Percentiles rank a stretch among this genome's conserved stretches.
Conservation (phyloP, 2,888 invertebrate species). For the Tetheella fluctuosa region DNA sequence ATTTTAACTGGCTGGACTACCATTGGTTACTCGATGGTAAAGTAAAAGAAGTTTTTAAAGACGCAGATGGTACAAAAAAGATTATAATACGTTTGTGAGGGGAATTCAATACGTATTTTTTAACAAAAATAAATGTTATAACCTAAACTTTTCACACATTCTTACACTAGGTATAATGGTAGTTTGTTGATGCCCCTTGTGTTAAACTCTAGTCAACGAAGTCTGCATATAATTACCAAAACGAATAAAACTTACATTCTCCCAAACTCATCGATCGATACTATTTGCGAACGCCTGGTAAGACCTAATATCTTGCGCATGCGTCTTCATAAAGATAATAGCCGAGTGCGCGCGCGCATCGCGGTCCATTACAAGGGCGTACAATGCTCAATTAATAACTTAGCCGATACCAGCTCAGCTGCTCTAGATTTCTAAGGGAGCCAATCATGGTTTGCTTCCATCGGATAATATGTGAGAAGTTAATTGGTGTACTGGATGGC, state of each 20-base stretch:
- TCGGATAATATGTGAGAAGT: slow-evolving; percentile 37
- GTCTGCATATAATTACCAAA: too few species aligned
- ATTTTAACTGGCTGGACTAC: slow-evolving; percentile 14
- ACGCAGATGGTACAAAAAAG: too few species aligned
- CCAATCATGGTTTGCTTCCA: slow-evolving; percentile 33
- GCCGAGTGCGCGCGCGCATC: slow-evolving; percentile 35
- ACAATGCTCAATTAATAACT: slow-evolving; percentile 61
- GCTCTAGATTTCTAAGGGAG: slow-evolving; percentile 31
- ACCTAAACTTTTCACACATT: too few species aligned
- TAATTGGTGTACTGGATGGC: slow-evolving; percentile 29
- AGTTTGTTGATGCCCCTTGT: too few species aligned
- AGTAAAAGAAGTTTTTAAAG: too few species aligned
- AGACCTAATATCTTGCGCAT: slow-evolving; percentile 27
- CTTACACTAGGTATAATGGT: too few species aligned
- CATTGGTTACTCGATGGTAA: slow-evolving; percentile 3
- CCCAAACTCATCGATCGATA: too few species aligned
- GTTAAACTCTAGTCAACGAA: too few species aligned
- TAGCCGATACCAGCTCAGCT: slow-evolving; percentile 31
- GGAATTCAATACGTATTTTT: too few species aligned
- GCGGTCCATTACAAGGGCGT: slow-evolving; percentile 44
- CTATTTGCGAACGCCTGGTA: slow-evolving; percentile 15
- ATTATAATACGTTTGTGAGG: too few species aligned
- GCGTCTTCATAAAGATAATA: slow-evolving; percentile 54
- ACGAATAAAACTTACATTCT: too few species aligned
- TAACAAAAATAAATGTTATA: too few species aligned